A percentile compares a stretch with the other conserved stretches of the same genome.
Conservation (phyloP, 2,888 invertebrate species). For the Clusia tigrina region DNA sequence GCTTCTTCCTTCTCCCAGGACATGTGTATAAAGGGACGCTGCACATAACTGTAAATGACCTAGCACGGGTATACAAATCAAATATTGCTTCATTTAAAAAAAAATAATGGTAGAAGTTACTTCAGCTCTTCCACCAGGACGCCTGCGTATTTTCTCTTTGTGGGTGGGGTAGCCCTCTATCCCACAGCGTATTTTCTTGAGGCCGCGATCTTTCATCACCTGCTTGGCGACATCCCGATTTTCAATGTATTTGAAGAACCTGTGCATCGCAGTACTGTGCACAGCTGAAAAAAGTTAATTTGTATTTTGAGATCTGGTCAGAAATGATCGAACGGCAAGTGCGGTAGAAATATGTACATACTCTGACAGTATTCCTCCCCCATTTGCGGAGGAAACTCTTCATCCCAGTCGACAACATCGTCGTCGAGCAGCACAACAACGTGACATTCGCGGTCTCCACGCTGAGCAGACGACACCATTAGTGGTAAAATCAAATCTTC, state of each 20-base stretch:
- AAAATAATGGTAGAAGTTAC: constrained; percentile 65
- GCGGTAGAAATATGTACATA: too few species aligned
- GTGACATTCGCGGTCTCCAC: constrained; percentile 97
- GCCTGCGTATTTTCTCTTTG: constrained; percentile 96
- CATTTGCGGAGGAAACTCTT: constrained; percentile 99
- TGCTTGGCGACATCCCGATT: constrained; percentile 99
- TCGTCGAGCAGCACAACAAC: constrained; percentile 96
- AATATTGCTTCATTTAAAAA: not conserved
- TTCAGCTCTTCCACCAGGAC: constrained; percentile 94
- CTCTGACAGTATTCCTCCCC: constrained; percentile 98
- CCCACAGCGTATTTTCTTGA: constrained; percentile 98
- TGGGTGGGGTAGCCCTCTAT: constrained; percentile 99
- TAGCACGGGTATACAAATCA: constrained; percentile 15
- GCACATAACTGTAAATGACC: constrained; percentile 97
- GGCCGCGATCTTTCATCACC: constrained; percentile 96
- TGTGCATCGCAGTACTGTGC: constrained; percentile 92
- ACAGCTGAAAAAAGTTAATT: constrained; percentile 74
- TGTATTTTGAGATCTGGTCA: too few species aligned
- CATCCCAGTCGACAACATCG: constrained; percentile 97
- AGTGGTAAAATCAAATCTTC: constrained; percentile 94
- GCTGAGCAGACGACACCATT: constrained; percentile 92
- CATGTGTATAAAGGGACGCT: constrained; percentile 94
- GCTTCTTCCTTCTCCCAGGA: constrained; percentile 99
- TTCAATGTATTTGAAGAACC: constrained; percentile 99
- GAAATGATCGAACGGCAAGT: too few species aligned